These are phyloP conservation scores for Anhinga anhinga DNA, from an alignment of 2,113 vertebrate genomes.

Conservation along the genomic window DNA sequence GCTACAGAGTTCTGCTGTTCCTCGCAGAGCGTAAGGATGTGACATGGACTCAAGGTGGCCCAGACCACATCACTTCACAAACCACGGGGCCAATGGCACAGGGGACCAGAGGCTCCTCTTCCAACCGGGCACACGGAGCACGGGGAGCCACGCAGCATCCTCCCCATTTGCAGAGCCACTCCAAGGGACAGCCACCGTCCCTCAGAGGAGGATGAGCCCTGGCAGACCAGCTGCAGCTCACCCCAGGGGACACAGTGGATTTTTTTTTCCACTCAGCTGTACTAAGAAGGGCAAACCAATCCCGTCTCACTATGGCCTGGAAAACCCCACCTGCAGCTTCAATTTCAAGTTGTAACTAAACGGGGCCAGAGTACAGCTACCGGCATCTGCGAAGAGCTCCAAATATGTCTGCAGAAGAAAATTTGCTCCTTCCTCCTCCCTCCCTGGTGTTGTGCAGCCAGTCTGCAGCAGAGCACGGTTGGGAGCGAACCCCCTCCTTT, in stretches of 20 bases:
- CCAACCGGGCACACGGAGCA: background rate
- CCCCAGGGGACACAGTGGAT: fast-evolving
- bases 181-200: background rate
- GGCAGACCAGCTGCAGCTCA: background rate
- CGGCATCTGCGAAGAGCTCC: fast-evolving
- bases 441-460: fast-evolving
- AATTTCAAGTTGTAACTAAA: background rate
- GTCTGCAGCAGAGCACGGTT: fast-evolving
- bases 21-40: fast-evolving
- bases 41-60: background rate
- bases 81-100: fast-evolving
- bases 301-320: background rate
- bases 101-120: background rate
- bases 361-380: fast-evolving
- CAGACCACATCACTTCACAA: background rate
- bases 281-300: background rate
- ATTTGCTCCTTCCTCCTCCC: background rate
- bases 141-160: fast-evolving
- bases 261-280: background rate
- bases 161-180: no score
- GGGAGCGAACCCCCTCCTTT: background rate
- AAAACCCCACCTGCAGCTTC: background rate
- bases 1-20: background rate
- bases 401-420: fast-evolving
- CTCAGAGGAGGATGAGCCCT: background rate